Percentiles rank a stretch among this genome's conserved stretches.
Conservation (phyloP, 2,888 invertebrate genomes). For the Yponomeuta evonymella region DNA sequence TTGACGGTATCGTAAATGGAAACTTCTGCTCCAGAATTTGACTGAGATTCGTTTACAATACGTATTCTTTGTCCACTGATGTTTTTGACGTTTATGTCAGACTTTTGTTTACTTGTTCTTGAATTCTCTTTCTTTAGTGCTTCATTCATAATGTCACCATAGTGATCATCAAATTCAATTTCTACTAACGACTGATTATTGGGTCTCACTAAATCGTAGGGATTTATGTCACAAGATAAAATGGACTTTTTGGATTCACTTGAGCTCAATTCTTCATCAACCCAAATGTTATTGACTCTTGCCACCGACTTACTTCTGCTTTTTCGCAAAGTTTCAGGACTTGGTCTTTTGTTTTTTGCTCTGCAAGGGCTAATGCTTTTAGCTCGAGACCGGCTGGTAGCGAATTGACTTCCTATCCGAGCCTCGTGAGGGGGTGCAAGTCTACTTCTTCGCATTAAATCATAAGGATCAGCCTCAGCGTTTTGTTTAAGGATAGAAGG, state of each 20-base stretch:
- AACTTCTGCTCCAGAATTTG: conserved; percentile 52
- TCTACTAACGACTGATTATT: conserved; percentile 66
- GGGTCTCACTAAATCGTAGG: conserved; percentile 85
- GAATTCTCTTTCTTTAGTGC: conserved; percentile 45
- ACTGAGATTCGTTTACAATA: conserved; percentile 73
- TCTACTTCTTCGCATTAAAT: conserved; percentile 87
- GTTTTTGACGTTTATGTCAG: conserved; percentile 75
- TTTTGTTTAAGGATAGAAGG: conserved; percentile 80
- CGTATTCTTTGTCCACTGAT: conserved; percentile 83
- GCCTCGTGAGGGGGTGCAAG: conserved; percentile 79
- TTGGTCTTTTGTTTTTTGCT: conserved; percentile 70
- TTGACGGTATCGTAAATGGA: conserved; percentile 66
- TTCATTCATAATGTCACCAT: conserved; percentile 57
- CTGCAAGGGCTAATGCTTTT: conserved; percentile 77
- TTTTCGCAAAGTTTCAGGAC: conserved; percentile 57
- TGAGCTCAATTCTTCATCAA: conserved; percentile 50
- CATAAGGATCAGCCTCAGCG: conserved; percentile 83
- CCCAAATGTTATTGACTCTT: conserved; percentile 66
- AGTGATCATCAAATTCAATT: conserved; percentile 74
- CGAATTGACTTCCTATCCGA: conserved; percentile 71
- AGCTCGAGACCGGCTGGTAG: conserved; percentile 65
- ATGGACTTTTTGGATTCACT: conserved; percentile 80
- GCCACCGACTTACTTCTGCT: conserved; percentile 68
- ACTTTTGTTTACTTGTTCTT: conserved; percentile 50
- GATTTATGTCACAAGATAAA: conserved; percentile 88